A percentile compares a stretch with the other conserved stretches of the same genome.
These are phyloP conservation scores for Parapristionchus giblindavisi DNA, from an alignment of 2,888 invertebrate species.

Conservation along the genomic window DNA sequence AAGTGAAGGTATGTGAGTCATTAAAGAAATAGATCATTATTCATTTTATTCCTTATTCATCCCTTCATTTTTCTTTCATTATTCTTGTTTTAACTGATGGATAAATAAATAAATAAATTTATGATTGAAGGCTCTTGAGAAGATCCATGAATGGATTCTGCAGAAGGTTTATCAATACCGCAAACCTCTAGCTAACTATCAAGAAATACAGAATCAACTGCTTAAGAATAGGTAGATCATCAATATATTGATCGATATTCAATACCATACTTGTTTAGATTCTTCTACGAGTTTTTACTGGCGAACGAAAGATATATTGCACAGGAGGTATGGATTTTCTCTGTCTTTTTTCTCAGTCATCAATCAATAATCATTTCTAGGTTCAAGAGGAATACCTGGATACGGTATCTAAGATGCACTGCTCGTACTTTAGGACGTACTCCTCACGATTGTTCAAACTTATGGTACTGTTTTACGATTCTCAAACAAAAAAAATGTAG, in stretches of 20 bases:
- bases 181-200: conserved; percentile 98
- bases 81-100: too few relatives aligned
- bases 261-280: conserved; percentile 73
- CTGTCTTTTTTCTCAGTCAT: too few relatives aligned
- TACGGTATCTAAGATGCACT: conserved; percentile 80
- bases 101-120: too few relatives aligned
- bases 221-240: conserved; percentile 83
- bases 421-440: conserved; percentile 94
- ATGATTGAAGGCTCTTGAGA: conserved; percentile 82
- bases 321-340: conserved; percentile 46
- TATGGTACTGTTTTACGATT: too few relatives aligned
- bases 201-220: conserved; percentile 96
- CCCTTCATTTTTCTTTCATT: too few relatives aligned
- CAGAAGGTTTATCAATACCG: conserved; percentile 95
- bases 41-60: too few relatives aligned
- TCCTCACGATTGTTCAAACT: conserved; percentile 87
- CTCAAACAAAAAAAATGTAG: too few relatives aligned
- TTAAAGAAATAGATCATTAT: too few relatives aligned
- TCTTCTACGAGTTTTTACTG: conserved; percentile 95
- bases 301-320: conserved; percentile 93
- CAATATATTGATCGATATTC: too few relatives aligned
- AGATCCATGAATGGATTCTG: conserved; percentile 90
- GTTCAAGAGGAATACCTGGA: conserved; percentile 68
- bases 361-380: conserved; percentile 40
- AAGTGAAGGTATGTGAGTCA: conserved; percentile 76